A percentile compares a stretch with the other conserved stretches of the same genome.
Evolutionary conservation across 2,113 vertebrate species (phyloP).

Genomic region (Chauna torquata): DNA sequence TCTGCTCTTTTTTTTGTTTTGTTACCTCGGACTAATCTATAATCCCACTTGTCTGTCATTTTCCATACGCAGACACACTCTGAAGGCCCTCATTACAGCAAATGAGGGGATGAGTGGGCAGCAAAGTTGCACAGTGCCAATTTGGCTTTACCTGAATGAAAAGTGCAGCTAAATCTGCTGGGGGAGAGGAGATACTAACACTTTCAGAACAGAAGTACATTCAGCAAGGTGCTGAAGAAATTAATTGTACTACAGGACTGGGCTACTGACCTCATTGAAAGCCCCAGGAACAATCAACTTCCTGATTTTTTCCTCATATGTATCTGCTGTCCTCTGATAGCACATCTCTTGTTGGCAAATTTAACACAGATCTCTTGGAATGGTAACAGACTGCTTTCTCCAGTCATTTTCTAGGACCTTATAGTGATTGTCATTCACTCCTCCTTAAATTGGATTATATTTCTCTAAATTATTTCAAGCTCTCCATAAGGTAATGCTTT

Average conservation of each 20-base stretch:
- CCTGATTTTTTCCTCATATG: neutral
- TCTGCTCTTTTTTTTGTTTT: neutral
- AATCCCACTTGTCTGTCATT: slow-evolving; percentile 6
- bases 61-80: neutral
- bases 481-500: neutral
- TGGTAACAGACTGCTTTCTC: neutral
- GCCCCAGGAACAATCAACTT: neutral
- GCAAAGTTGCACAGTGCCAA: neutral
- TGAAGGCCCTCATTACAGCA: slow-evolving; percentile 34
- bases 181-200: neutral
- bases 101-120: slow-evolving; percentile 1
- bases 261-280: slow-evolving; percentile 52
- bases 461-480: slow-evolving; percentile 12
- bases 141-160: slow-evolving; percentile 40
- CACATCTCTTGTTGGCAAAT: neutral
- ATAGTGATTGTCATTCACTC: neutral
- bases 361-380: neutral
- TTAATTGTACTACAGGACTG: slow-evolving; percentile 55
- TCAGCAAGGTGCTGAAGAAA: slow-evolving; percentile 43
- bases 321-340: slow-evolving; percentile 15
- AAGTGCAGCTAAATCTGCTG: neutral
- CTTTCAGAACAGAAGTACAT: slow-evolving; percentile 33
- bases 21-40: neutral
- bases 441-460: neutral
- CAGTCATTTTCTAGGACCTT: neutral